Conservation (phyloP, 2,888 invertebrate species). For the Meiosimyza decipiens region DNA sequence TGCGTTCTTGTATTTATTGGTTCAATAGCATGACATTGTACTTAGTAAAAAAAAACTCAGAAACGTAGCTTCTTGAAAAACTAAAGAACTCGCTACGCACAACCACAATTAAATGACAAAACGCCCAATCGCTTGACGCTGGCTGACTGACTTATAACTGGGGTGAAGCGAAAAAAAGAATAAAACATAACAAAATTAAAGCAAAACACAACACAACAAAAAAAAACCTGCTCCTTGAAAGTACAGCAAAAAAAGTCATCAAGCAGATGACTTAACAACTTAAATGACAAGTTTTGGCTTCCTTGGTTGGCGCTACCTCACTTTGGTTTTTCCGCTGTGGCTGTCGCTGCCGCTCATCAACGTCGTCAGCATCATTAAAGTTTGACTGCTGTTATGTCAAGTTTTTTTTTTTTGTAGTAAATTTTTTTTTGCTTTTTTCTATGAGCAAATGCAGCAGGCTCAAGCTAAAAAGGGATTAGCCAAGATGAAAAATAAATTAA, state of each 20-base stretch:
- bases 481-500: slow-evolving; percentile 54
- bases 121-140: background rate
- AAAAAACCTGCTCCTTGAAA: slow-evolving; percentile 31
- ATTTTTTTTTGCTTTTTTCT: slow-evolving; percentile 4
- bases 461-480: slow-evolving; percentile 48
- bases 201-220: background rate
- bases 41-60: slow-evolving; percentile 19
- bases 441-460: too few relatives aligned
- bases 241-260: slow-evolving; percentile 51
- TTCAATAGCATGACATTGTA: slow-evolving; percentile 38
- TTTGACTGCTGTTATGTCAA: slow-evolving; percentile 57
- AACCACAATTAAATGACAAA: background rate
- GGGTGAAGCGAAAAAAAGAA: too few relatives aligned
- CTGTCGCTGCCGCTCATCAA: slow-evolving; percentile 18
- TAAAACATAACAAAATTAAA: background rate
- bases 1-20: slow-evolving; percentile 35
- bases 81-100: background rate
- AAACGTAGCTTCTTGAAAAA: background rate
- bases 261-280: slow-evolving; percentile 58
- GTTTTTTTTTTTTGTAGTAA: slow-evolving; percentile 47
- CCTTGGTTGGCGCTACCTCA: slow-evolving; percentile 22
- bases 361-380: slow-evolving; percentile 42
- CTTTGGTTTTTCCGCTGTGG: slow-evolving; percentile 39
- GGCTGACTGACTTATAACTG: background rate
- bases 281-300: slow-evolving; percentile 55